Evolutionary conservation across 64 coral and sea anemone genomes (phyloP).

Genomic region (Pocillopora verrucosa): DNA sequence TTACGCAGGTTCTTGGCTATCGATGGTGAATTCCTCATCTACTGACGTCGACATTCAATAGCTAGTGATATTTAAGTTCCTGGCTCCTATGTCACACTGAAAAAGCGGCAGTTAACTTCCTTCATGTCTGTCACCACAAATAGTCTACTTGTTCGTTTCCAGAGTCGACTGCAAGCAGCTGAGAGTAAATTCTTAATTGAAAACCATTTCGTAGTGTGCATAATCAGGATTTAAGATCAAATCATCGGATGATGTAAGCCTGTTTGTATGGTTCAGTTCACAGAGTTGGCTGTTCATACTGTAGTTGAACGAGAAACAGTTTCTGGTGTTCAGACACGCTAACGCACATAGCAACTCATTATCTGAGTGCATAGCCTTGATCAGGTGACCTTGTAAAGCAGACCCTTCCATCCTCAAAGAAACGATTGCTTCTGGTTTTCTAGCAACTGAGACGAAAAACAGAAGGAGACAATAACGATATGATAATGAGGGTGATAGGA

Average conservation of each 20-base stretch:
- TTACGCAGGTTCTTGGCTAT: no score
- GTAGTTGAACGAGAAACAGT: constrained; percentile 31
- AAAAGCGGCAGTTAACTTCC: neutral
- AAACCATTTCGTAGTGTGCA: constrained; percentile 30
- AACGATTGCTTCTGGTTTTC: constrained; percentile 30
- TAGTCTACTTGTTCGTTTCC: neutral
- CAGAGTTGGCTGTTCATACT: neutral
- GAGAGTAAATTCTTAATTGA: neutral
- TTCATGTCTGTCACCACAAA: neutral
- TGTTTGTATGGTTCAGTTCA: constrained; percentile 32
- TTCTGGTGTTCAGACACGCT: constrained; percentile 11
- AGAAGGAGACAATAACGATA: neutral
- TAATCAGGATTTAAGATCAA: neutral
- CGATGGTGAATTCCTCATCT: no score
- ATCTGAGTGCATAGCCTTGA: neutral
- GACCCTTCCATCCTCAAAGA: neutral
- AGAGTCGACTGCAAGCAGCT: neutral
- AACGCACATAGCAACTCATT: constrained; percentile 14
- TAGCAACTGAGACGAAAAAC: neutral
- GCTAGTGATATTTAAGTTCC: no score
- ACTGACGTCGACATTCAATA: no score
- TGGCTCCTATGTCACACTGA: neutral
- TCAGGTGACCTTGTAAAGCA: constrained; percentile 18
- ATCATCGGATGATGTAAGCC: neutral
- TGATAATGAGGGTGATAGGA: neutral